These are phyloP conservation scores for Acrocephalus arundinaceus DNA, from an alignment of 2,113 vertebrate species.

Conservation along the genomic window DNA sequence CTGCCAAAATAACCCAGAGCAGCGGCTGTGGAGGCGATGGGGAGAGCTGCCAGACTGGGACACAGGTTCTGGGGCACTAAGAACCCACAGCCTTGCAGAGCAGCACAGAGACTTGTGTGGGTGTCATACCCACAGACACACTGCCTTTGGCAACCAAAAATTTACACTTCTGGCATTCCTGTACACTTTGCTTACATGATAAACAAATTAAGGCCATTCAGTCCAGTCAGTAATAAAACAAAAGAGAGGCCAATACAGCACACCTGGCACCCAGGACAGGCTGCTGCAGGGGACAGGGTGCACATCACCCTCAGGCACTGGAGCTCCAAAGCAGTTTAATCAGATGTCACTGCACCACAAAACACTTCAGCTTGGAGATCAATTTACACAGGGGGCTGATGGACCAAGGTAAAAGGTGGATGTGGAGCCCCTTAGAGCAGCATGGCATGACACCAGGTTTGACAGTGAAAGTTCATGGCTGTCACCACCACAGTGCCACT, in stretches of 20 bases:
- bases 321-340: background rate
- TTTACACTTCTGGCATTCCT: background rate
- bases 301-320: background rate
- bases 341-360: background rate
- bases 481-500: background rate
- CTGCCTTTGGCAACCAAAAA: background rate
- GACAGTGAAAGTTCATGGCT: fast-evolving
- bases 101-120: background rate
- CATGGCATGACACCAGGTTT: too few relatives aligned
- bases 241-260: background rate
- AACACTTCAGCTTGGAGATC: background rate
- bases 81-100: background rate
- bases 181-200: background rate
- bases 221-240: background rate
- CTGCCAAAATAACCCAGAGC: slow-evolving; percentile 10
- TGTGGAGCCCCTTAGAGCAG: fast-evolving
- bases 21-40: background rate
- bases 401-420: background rate
- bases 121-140: background rate
- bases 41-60: background rate
- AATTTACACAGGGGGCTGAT: background rate
- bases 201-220: background rate
- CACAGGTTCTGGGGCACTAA: background rate
- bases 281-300: background rate
- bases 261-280: background rate